Evolutionary conservation across 2,797 vertebrate genomes (phyloP).

Genomic region (Chelon auratus): DNA sequence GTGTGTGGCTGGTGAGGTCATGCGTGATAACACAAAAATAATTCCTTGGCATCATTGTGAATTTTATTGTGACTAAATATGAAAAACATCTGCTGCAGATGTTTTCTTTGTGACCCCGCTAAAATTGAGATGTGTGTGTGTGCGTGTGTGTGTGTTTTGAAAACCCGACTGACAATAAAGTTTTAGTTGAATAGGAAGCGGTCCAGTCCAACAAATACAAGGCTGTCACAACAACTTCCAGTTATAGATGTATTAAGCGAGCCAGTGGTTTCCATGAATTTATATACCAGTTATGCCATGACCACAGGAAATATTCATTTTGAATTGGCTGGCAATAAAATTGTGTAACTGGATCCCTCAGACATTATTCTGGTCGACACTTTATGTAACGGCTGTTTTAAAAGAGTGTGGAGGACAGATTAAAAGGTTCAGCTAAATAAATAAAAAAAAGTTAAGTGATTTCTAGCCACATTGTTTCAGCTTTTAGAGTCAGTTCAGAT

Average conservation of each 20-base stretch:
- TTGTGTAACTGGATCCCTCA: slow-evolving; percentile 32
- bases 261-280: slow-evolving; percentile 31
- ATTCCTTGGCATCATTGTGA: slow-evolving; percentile 49
- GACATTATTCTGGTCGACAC: slow-evolving; percentile 35
- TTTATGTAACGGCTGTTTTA: slow-evolving; percentile 32
- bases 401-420: background rate
- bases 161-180: slow-evolving; percentile 43
- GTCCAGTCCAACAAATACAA: slow-evolving; percentile 14
- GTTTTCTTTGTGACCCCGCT: slow-evolving; percentile 32
- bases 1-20: slow-evolving; percentile 58
- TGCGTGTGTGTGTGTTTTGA: slow-evolving; percentile 22
- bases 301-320: slow-evolving; percentile 24
- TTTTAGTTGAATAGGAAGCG: slow-evolving; percentile 35
- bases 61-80: slow-evolving; percentile 38
- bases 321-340: slow-evolving; percentile 31
- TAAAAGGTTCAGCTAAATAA: background rate
- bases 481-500: background rate
- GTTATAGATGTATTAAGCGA: slow-evolving; percentile 32
- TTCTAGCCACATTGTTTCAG: background rate
- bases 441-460: background rate
- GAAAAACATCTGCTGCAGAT: slow-evolving; percentile 27
- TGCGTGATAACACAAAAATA: slow-evolving; percentile 56
- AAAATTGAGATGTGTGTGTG: slow-evolving; percentile 6
- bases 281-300: slow-evolving; percentile 20
- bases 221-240: slow-evolving; percentile 34